Conservation (phyloP, 2,797 vertebrate genomes). For the Pseudochirops cupreus region DNA sequence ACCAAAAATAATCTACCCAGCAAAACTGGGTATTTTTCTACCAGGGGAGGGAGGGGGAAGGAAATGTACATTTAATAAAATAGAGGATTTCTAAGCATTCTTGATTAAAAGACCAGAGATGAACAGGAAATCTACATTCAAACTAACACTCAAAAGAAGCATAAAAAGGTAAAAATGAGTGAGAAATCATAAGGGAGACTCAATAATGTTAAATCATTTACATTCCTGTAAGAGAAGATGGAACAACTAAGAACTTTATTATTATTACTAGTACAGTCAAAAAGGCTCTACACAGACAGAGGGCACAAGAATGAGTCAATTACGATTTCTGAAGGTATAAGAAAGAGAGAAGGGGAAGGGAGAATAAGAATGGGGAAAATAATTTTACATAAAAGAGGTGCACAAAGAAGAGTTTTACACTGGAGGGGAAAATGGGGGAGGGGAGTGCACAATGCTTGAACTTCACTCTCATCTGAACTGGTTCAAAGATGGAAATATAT, state of each 20-base stretch:
- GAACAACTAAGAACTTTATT: neutral
- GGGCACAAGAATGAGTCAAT: neutral
- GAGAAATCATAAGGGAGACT: neutral
- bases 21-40: neutral
- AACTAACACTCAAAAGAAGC: neutral
- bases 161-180: neutral
- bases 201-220: neutral
- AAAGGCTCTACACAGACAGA: neutral
- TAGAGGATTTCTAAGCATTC: neutral
- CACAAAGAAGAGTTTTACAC: neutral
- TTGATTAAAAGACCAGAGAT: neutral
- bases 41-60: neutral
- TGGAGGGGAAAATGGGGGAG: neutral
- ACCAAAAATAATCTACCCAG: neutral
- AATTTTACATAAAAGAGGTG: neutral
- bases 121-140: neutral
- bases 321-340: neutral
- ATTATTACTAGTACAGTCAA: neutral
- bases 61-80: neutral
- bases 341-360: neutral
- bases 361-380: neutral
- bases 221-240: neutral
- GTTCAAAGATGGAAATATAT: neutral
- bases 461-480: neutral
- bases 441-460: neutral